Evolutionary conservation across 2,797 vertebrate genomes (phyloP).

Genomic region (Tapera naevia): DNA sequence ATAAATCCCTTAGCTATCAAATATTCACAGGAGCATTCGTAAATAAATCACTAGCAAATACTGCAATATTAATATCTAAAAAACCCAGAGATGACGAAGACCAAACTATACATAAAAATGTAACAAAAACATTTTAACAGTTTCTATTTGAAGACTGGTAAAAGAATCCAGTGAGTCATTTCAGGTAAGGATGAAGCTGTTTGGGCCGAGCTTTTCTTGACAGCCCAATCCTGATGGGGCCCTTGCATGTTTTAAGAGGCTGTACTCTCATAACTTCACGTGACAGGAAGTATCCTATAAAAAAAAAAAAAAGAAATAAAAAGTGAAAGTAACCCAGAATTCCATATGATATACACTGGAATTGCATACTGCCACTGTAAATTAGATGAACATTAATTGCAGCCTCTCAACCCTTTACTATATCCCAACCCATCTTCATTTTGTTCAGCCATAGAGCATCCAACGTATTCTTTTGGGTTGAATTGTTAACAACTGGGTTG

Average conservation of each 20-base stretch:
- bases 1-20: conserved; percentile 37
- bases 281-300: conserved; percentile 74
- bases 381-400: not conserved
- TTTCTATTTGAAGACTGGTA: not conserved
- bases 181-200: conserved; percentile 87
- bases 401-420: not conserved
- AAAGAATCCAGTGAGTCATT: conserved; percentile 53
- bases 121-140: conserved; percentile 30
- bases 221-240: conserved; percentile 89
- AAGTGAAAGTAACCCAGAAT: not conserved
- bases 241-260: conserved; percentile 87
- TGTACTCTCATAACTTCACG: conserved; percentile 78
- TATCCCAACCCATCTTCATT: not conserved
- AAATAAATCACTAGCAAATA: conserved; percentile 37
- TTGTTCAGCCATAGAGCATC: not conserved
- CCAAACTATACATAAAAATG: conserved; percentile 13
- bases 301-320: not conserved
- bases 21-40: conserved; percentile 30
- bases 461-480: not conserved
- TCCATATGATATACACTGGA: not conserved
- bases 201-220: conserved; percentile 87
- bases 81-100: not conserved
- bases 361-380: not conserved
- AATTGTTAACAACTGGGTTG: not conserved
- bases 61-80: conserved; percentile 37